Percentiles rank a stretch among this genome's conserved stretches.
phyloP scores from a whole-genome alignment of 2,888 invertebrate genomes.

The Cordilura impudica region DNA sequence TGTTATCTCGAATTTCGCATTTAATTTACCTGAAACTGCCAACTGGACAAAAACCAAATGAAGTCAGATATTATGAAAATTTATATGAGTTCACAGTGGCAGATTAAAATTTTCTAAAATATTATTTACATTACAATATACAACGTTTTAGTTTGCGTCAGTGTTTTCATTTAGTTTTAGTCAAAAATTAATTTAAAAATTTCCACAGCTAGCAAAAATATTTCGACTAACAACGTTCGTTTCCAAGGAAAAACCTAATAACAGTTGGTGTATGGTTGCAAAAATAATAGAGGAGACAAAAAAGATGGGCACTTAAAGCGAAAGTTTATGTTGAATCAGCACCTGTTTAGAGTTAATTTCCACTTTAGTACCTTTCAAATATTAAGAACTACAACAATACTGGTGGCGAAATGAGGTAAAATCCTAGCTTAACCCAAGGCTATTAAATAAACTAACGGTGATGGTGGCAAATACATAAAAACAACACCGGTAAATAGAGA shows the following conservation, averaged over 20 bases:
- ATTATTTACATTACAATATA: too few relatives aligned
- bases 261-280: conserved; percentile 4
- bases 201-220: conserved; percentile 30
- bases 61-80: conserved; percentile 10
- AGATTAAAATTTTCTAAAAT: background rate
- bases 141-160: conserved; percentile 7
- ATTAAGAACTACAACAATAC: background rate
- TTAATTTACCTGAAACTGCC: too few relatives aligned
- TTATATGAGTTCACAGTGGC: conserved; percentile 3
- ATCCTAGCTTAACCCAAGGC: conserved; percentile 58
- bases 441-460: conserved; percentile 52
- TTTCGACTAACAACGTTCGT: background rate
- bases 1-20: too few relatives aligned
- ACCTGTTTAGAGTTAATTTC: conserved; percentile 59
- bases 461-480: too few relatives aligned
- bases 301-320: conserved; percentile 52
- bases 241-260: conserved; percentile 32
- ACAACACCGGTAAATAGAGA: conserved; percentile 1
- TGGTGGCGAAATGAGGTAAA: conserved; percentile 21
- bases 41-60: conserved; percentile 2
- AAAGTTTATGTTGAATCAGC: conserved; percentile 54
- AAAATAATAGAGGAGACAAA: conserved; percentile 8
- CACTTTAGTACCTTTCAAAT: conserved; percentile 47
- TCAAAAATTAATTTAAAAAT: conserved; percentile 49
- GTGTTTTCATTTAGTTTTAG: background rate